Base-by-base conservation (phyloP, 2,888 invertebrate species). In the Drosophila lacicola region DNA sequence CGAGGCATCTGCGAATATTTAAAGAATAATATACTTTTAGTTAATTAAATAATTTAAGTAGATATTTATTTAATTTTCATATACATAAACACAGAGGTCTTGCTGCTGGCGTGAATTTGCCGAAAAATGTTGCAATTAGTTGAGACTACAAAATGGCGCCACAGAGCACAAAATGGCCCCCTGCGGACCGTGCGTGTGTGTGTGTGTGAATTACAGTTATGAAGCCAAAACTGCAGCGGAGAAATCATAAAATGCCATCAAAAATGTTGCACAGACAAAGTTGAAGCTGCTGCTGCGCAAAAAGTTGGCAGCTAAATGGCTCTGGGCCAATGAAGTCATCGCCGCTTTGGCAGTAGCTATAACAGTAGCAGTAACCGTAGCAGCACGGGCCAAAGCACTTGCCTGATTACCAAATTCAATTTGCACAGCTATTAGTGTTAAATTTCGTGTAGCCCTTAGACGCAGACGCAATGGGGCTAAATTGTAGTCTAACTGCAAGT, bases 1-100 rank as follows among this genome's bases (percentile, higher is more conserved):
- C 98, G 90, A 98, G 94, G 93, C 95, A 96, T 91, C 97, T 95
- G 74, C 50, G 82, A 75, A 61, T 34, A 37, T 54, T 70, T 47
- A 34, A 69, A 61, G 34, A 9, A 33, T 29, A 29, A 29, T 29
- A 8, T 2, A 29, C 8, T 8, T 68, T 68, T 29, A 54, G 45
- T 14, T 39, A 8, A 36, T 50, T 3, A 25, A 21, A 39, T 11
- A 25, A 36, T 13, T 13, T 4, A 14, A 2, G 14, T 14, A 39
- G 0, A 39, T 6, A 39, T 39, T 14, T 25, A 50, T 14, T 5
- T 14, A 10, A 17, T 21, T 37, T 37, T 9, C 1, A 17, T 21
- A 11, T 11, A 10, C 9, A 46, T 29, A 67, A 46, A 46, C 29
- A 29, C 41, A 36, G 45, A 66, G 14, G 37, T 13, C 2, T 47